Evolutionary conservation across 2,888 invertebrate genomes (phyloP), one percentile per base, ranked within the genome.

Genomic region (Orthosia incerta): DNA sequence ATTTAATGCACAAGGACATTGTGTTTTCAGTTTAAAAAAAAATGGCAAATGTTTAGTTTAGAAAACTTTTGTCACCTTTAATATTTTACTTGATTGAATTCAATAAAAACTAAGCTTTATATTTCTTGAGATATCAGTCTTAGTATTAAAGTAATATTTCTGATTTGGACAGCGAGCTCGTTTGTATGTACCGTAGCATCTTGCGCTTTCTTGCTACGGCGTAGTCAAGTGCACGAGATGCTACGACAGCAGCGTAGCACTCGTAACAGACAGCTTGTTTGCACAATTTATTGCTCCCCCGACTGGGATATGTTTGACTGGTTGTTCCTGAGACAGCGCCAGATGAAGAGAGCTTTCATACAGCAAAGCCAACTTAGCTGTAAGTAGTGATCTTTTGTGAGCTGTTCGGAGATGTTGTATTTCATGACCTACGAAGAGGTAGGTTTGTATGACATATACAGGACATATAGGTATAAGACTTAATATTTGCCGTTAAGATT

Each of bases 211-310:
- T 64, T 80, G 81, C 82, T 81, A 78, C 80, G 69, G 67, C 83
- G 80, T 86, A 81, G 85, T 73, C 68, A 64, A 82, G 82, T 86
- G 84, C 86, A 89, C 84, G 86, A 87, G 83, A 84, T 80, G 86
- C 86, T 83, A 83, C 86, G 74, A 79, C 79, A 77, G 83, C 74
- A 75, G 74, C 74, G 89, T 85, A 87, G 80, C 85, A 82, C 84
- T 86, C 83, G 84, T 83, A 86, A 86, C 83, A 86, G 88, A 87
- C 88, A 87, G 85, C 84, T 89, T 89, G 87, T 89, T 88, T 87
- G 88, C 82, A 86, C 82, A 90, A 89, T 89, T 90, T 90, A 91
- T 89, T 87, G 86, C 85, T 88, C 80, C 81, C 86, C 71, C 78
- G 79, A 88, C 82, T 85, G 83, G 79, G 84, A 87, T 84, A 86